A percentile compares a stretch with the other conserved stretches of the same genome.
Conservation (phyloP, 2,113 vertebrate genomes). For the Aplodontia rufa region DNA sequence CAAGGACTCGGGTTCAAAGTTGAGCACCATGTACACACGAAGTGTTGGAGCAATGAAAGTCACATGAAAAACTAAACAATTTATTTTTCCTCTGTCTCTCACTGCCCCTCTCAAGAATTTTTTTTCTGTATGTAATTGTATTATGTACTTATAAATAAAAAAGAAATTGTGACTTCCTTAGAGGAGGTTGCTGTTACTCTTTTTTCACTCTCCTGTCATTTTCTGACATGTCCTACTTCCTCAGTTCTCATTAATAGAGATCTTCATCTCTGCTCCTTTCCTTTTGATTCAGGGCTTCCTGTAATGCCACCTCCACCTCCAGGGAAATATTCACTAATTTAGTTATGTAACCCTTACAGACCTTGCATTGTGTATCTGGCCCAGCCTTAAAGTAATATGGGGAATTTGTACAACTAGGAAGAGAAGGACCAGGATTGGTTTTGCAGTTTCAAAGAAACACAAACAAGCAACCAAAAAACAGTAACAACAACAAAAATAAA, state of each 20-base stretch:
- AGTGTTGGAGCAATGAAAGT: too few relatives aligned
- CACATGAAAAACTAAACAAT: too few relatives aligned
- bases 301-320: neutral
- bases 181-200: accelerated
- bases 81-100: too few relatives aligned
- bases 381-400: neutral
- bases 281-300: neutral
- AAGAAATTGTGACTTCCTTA: too few relatives aligned
- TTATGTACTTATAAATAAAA: too few relatives aligned
- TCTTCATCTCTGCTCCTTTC: neutral
- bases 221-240: too few relatives aligned
- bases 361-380: neutral
- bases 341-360: neutral
- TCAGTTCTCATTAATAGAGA: neutral
- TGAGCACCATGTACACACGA: too few relatives aligned
- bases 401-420: neutral
- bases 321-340: neutral
- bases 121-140: too few relatives aligned
- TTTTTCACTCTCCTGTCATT: neutral
- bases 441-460: neutral
- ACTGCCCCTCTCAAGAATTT: too few relatives aligned
- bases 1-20: too few relatives aligned
- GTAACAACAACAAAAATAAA: too few relatives aligned
- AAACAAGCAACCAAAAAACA: neutral
- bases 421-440: neutral